Evolutionary conservation across 2,888 invertebrate species (phyloP).

Genomic region (Epiblema foenella): DNA sequence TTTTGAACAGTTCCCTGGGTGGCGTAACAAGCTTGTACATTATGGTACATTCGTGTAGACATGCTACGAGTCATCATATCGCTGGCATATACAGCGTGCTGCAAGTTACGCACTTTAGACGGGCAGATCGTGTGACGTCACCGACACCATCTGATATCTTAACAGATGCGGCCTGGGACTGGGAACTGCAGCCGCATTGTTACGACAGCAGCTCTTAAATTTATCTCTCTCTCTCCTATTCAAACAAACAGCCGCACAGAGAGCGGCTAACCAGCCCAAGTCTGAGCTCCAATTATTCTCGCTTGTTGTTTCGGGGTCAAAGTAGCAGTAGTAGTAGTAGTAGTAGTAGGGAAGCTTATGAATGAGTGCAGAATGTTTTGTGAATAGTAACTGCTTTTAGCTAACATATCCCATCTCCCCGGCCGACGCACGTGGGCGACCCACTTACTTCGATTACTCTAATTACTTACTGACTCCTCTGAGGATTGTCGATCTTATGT

Average conservation of each 20-base stretch:
- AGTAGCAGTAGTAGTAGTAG: no score
- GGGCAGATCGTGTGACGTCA: constrained; percentile 19
- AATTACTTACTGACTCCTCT: constrained; percentile 6
- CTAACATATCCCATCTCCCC: neutral
- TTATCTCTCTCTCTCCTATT: no score
- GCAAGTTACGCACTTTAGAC: neutral
- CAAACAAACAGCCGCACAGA: no score
- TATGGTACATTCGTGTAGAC: no score
- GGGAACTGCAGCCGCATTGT: constrained; percentile 18
- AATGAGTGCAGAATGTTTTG: neutral
- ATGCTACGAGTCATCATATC: no score
- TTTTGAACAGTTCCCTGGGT: no score
- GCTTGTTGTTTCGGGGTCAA: neutral
- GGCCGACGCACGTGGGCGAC: neutral
- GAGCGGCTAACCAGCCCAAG: neutral
- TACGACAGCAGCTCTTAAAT: constrained; percentile 16
- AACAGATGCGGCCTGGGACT: constrained; percentile 31
- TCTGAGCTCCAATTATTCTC: neutral
- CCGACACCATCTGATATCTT: constrained; percentile 32
- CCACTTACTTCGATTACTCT: constrained; percentile 9
- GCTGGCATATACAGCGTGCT: neutral
- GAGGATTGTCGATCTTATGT: no score
- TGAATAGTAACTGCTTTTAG: neutral
- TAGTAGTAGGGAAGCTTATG: no score
- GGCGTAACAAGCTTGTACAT: no score